Conservation (phyloP, 2,797 vertebrate genomes). For the Poeciliopsis gracilis region DNA sequence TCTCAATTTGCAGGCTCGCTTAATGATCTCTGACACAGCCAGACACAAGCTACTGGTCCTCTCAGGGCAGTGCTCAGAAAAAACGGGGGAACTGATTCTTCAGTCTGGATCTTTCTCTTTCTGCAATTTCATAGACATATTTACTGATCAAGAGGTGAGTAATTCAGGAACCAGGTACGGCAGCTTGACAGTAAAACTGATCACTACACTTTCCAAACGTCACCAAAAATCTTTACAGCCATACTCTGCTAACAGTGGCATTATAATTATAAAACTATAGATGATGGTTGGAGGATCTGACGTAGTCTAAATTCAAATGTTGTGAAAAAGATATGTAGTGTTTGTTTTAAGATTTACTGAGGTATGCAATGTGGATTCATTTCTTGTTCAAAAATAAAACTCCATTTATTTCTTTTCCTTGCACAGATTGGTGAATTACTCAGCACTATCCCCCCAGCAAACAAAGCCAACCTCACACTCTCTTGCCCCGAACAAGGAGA, state of each 20-base stretch:
- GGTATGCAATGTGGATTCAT: not conserved
- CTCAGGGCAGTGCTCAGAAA: slow-evolving; percentile 94
- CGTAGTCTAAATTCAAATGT: not conserved
- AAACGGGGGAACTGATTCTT: slow-evolving; percentile 94
- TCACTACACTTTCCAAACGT: not conserved
- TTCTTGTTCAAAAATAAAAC: slow-evolving; percentile 12
- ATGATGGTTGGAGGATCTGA: not conserved
- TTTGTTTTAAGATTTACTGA: not conserved
- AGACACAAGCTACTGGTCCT: slow-evolving; percentile 94
- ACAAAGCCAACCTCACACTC: slow-evolving; percentile 95
- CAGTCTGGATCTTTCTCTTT: slow-evolving; percentile 98
- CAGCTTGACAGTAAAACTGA: not conserved
- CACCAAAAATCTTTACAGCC: not conserved
- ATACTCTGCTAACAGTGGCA: not conserved
- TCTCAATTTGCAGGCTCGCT: slow-evolving; percentile 82
- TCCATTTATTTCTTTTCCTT: slow-evolving; percentile 12
- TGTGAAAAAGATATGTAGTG: not conserved
- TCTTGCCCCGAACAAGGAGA: slow-evolving; percentile 95
- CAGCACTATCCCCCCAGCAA: slow-evolving; percentile 95
- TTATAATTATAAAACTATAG: not conserved
- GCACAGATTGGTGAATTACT: slow-evolving; percentile 94
- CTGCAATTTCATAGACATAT: slow-evolving; percentile 97
- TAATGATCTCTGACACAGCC: slow-evolving; percentile 95
- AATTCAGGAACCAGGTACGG: not conserved
- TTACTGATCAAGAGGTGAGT: slow-evolving; percentile 96